phyloP scores from a whole-genome alignment of 2,888 invertebrate genomes.

The Clistopyga incitator region DNA sequence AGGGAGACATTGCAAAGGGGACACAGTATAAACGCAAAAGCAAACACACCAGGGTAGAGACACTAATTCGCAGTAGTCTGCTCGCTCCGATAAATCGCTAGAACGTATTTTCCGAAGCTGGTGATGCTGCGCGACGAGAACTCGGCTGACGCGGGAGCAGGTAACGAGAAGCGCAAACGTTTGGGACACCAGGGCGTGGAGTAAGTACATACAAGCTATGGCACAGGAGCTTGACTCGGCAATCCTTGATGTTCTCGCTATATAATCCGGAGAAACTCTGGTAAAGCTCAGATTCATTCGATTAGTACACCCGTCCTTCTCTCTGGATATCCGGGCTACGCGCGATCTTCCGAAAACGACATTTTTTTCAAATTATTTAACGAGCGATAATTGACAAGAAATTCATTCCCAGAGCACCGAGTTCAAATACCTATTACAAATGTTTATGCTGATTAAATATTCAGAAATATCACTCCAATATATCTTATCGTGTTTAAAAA shows the following conservation, averaged over 20 bases:
- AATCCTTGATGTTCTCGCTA: slow-evolving; percentile 55
- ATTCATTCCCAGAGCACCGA: not conserved
- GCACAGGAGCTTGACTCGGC: slow-evolving; percentile 49
- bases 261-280: slow-evolving; percentile 54
- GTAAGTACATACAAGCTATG: slow-evolving; percentile 57
- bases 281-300: slow-evolving; percentile 53
- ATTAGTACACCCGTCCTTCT: slow-evolving; percentile 32
- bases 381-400: slow-evolving; percentile 8
- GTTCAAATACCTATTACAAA: not conserved
- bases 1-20: slow-evolving; percentile 48
- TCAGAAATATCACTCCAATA: too few relatives aligned
- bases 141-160: slow-evolving; percentile 55
- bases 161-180: slow-evolving; percentile 76
- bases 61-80: slow-evolving; percentile 76
- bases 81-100: slow-evolving; percentile 78
- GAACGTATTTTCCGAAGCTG: slow-evolving; percentile 75
- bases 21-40: slow-evolving; percentile 64
- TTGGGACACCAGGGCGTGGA: slow-evolving; percentile 66
- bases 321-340: not conserved
- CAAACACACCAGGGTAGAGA: slow-evolving; percentile 69
- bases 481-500: too few relatives aligned
- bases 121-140: slow-evolving; percentile 53
- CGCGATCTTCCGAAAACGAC: not conserved
- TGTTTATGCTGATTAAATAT: too few relatives aligned
- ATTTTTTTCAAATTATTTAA: not conserved